A percentile compares a stretch with the other conserved stretches of the same genome.
Conservation (phyloP, 2,888 invertebrate species). For the Pandemis corylana region DNA sequence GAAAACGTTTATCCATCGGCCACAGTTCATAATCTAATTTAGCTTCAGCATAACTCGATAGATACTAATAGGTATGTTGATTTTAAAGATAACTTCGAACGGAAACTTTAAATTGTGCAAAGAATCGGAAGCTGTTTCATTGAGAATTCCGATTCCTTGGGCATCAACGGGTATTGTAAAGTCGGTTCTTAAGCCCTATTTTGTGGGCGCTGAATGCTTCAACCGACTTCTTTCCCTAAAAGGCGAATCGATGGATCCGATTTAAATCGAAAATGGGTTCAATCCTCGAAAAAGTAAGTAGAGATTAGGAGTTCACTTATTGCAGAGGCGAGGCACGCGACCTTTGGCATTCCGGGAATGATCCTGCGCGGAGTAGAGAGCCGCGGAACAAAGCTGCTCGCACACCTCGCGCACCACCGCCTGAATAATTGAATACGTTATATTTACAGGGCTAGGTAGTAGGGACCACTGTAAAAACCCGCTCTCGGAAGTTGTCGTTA, state of each 20-base stretch:
- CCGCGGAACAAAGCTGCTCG: constrained; percentile 41
- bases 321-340: constrained; percentile 45
- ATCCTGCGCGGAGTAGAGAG: constrained; percentile 24
- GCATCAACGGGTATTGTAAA: not conserved
- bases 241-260: constrained; percentile 32
- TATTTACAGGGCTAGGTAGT: constrained; percentile 28
- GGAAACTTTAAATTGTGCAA: not conserved
- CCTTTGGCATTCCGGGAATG: constrained; percentile 46
- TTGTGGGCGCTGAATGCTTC: constrained; percentile 24
- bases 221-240: constrained; percentile 17
- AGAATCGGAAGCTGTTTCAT: not conserved
- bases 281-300: constrained; percentile 53
- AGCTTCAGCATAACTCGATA: not conserved
- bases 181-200: constrained; percentile 15
- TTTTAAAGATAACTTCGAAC: not conserved
- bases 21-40: not conserved
- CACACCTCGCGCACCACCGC: constrained; percentile 37
- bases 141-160: constrained; percentile 5
- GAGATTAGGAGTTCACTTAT: constrained; percentile 53
- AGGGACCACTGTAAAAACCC: constrained; percentile 9
- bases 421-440: constrained; percentile 47
- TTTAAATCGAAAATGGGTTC: constrained; percentile 48
- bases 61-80: not conserved
- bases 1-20: not conserved
- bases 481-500: not conserved